Evolutionary conservation across 2,888 invertebrate genomes (phyloP).

Genomic region (Machimus rusticus): DNA sequence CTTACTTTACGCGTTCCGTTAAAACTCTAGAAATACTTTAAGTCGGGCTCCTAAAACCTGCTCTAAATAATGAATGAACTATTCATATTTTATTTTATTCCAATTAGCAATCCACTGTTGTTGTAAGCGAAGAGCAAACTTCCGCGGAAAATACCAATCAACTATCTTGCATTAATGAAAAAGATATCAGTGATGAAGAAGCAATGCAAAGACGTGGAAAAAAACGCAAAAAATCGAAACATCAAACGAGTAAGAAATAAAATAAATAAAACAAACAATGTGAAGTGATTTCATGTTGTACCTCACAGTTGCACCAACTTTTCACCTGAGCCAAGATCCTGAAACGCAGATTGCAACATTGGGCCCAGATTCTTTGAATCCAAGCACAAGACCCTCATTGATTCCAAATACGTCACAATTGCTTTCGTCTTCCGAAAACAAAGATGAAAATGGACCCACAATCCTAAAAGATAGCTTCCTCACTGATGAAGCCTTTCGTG

Average conservation of each 20-base stretch:
- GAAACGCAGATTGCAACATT: constrained; percentile 75
- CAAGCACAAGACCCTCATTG: constrained; percentile 72
- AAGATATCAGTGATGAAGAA: constrained; percentile 56
- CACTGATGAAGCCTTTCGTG: constrained; percentile 60
- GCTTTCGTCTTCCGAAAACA: constrained; percentile 52
- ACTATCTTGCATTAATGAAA: constrained; percentile 60
- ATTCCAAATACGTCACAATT: constrained; percentile 61
- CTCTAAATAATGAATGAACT: too few relatives aligned
- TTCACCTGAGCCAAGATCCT: constrained; percentile 67
- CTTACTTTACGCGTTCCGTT: too few relatives aligned
- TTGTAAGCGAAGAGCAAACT: not conserved
- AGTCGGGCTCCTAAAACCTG: too few relatives aligned
- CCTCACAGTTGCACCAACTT: constrained; percentile 49
- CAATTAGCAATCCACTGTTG: not conserved
- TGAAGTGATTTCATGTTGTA: not conserved
- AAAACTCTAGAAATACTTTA: too few relatives aligned
- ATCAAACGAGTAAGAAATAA: constrained; percentile 48
- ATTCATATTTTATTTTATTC: not conserved
- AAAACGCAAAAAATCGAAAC: constrained; percentile 63
- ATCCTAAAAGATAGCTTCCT: constrained; percentile 61
- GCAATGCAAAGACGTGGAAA: constrained; percentile 68
- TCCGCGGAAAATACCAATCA: constrained; percentile 34
- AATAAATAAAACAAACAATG: not conserved
- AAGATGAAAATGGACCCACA: constrained; percentile 59
- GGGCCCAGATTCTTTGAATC: constrained; percentile 72